phyloP scores from a whole-genome alignment of 1,140 invertebrate genomes.

The Pseudomyrmex flavicornis region DNA sequence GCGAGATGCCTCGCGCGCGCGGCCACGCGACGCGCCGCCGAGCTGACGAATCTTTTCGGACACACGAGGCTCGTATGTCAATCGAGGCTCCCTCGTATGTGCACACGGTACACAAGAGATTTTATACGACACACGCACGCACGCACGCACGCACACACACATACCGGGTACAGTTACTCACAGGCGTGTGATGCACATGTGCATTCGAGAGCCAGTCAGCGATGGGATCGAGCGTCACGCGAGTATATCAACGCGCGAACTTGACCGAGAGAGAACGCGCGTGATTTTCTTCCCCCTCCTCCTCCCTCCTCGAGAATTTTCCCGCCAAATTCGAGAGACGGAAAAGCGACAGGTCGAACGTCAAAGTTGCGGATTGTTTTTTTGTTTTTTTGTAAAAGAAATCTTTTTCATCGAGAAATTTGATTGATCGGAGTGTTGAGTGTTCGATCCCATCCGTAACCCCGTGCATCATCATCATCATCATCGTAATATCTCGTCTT shows the following conservation, averaged over 20 bases:
- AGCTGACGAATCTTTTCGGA: slow-evolving; percentile 8
- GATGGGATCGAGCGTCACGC: slow-evolving; percentile 21
- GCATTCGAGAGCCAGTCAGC: neutral
- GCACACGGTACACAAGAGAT: neutral
- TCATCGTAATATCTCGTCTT: neutral
- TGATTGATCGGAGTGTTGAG: too few species aligned
- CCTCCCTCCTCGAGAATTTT: too few species aligned
- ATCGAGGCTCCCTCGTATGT: slow-evolving; percentile 5
- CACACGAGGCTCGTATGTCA: slow-evolving; percentile 41
- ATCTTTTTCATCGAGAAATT: too few species aligned
- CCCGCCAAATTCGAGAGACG: neutral
- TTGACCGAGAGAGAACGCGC: too few species aligned
- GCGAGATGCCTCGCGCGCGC: too few species aligned
- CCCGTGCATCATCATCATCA: neutral
- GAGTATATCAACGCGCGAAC: too few species aligned
- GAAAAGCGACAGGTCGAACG: neutral
- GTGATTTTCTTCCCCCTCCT: neutral
- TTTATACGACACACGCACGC: neutral
- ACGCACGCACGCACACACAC: too few species aligned
- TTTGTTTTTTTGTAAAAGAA: too few species aligned
- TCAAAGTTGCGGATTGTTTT: too few species aligned
- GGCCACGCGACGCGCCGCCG: neutral
- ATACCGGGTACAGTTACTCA: slow-evolving; percentile 38
- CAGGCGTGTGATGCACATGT: neutral
- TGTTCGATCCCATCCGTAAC: neutral